Base-by-base conservation (phyloP, 2,888 invertebrate species). In the Andricus quercusramuli region DNA sequence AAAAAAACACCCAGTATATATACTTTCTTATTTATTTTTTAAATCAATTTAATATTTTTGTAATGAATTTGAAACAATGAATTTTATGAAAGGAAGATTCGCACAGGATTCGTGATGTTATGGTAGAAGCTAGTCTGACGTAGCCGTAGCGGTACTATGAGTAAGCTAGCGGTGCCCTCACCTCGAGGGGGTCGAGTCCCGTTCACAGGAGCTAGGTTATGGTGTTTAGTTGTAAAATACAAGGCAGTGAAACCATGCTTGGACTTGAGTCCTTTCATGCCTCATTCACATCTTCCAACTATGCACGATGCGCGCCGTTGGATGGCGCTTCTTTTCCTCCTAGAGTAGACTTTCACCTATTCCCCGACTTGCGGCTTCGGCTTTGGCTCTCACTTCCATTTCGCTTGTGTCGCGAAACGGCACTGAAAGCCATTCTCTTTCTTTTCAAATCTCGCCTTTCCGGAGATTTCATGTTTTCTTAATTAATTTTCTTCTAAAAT, bases 131-230 rank as follows among this genome's bases (percentile, higher is more conserved):
- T 56, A 56, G 74, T 74, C 74, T 74, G 56, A 0, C 56, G 74
- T 74, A 56, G 32, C 68, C 68, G 85, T 91, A 91, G 91, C 91
- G 91, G 91, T 90, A 91, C 83, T 86, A 84, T 90, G 91, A 90
- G 91, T 91, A 90, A 91, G 88, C 88, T 86, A 87, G 85, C 86
- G 74, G 74, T 56, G 74, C 56, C n/a, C 37, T 37, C 37, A 8
- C 37, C 29, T 68, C 56, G 74, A 56, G 25, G 56, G 74, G 32
- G 56, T n/a, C 47, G 56, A 74, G 56, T 74, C 51, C 56, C 74
- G 56, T 47, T 70, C 74, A 32, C 68, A 68, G 64, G 29, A 64
- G 64, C 64, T 17, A 15, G 64, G 56, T 74, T 51, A 74, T 74
- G 56, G 74, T 74, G 74, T 51, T 74, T 56, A 32, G 74, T 74